Percentiles rank a stretch among this genome's conserved stretches.
These are phyloP conservation scores for Acleris emargana DNA, from an alignment of 2,888 invertebrate species.

Conservation along the genomic window DNA sequence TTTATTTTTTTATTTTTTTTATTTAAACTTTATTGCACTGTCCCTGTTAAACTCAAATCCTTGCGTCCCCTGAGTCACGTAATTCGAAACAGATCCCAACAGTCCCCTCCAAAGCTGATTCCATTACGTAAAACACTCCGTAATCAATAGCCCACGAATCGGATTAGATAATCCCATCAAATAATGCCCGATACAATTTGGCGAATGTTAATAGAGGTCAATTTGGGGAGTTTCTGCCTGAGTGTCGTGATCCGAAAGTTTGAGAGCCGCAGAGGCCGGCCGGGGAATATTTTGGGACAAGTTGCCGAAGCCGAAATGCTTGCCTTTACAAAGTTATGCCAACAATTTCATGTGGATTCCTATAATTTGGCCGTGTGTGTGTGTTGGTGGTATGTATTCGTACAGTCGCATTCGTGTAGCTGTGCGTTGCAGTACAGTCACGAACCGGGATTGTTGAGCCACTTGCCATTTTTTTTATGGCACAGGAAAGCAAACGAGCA, in stretches of 20 bases:
- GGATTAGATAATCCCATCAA: slow-evolving; percentile 21
- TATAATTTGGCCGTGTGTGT: not conserved
- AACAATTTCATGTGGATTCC: slow-evolving; percentile 26
- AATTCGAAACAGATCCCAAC: not conserved
- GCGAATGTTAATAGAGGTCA: slow-evolving; percentile 23
- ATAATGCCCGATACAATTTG: slow-evolving; percentile 15
- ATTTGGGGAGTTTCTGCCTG: slow-evolving; percentile 11
- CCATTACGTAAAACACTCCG: slow-evolving; percentile 13
- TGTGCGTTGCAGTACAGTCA: too few species aligned
- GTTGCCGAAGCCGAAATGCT: slow-evolving; percentile 20
- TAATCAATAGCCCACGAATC: slow-evolving; percentile 17
- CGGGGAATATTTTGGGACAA: slow-evolving; percentile 29
- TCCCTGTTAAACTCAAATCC: not conserved
- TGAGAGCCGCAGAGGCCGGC: slow-evolving; percentile 17
- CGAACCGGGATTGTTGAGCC: too few species aligned
- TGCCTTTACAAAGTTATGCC: slow-evolving; percentile 20
- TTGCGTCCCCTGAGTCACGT: not conserved
- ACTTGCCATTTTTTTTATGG: too few species aligned
- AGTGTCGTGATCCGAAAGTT: slow-evolving; percentile 23
- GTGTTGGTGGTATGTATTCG: too few species aligned
- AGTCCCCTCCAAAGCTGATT: too few species aligned
- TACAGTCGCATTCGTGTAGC: too few species aligned
- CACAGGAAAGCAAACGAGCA: too few species aligned
- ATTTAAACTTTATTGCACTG: too few species aligned
- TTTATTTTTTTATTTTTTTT: too few species aligned